phyloP scores from a whole-genome alignment of 2,797 vertebrate species.

The Alauda arvensis region DNA sequence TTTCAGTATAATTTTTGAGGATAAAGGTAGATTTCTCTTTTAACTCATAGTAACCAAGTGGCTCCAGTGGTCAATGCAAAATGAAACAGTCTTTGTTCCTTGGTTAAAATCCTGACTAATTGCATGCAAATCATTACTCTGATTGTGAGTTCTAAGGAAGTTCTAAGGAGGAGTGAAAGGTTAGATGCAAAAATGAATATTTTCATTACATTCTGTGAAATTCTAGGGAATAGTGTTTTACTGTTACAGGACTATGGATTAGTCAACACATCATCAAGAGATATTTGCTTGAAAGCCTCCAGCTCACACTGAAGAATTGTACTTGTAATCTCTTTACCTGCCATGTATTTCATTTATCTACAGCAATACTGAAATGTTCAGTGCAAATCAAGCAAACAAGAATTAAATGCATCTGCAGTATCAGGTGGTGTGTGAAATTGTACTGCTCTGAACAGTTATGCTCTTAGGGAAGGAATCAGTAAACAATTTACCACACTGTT shows the following conservation, averaged over 20 bases:
- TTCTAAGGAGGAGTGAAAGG: background rate
- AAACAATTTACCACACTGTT: background rate
- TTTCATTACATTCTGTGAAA: background rate
- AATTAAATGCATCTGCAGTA: background rate
- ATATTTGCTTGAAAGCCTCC: background rate
- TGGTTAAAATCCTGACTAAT: background rate
- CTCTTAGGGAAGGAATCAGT: background rate
- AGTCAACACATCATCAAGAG: background rate
- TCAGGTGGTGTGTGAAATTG: background rate
- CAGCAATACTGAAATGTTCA: background rate
- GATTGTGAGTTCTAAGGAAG: background rate
- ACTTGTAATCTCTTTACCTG: background rate
- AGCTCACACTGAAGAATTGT: background rate
- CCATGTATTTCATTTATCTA: background rate
- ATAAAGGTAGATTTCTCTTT: background rate
- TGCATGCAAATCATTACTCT: background rate
- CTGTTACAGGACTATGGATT: background rate
- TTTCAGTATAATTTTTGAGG: background rate
- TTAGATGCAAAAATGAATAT: background rate
- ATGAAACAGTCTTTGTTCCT: accelerated
- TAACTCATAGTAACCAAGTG: background rate
- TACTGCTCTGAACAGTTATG: background rate
- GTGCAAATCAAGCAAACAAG: background rate
- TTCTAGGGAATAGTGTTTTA: background rate
- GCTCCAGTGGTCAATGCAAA: background rate